Percentiles rank a stretch among this genome's conserved stretches.
Evolutionary conservation across 2,888 invertebrate genomes (phyloP).

Genomic region (Sisyra nigra): DNA sequence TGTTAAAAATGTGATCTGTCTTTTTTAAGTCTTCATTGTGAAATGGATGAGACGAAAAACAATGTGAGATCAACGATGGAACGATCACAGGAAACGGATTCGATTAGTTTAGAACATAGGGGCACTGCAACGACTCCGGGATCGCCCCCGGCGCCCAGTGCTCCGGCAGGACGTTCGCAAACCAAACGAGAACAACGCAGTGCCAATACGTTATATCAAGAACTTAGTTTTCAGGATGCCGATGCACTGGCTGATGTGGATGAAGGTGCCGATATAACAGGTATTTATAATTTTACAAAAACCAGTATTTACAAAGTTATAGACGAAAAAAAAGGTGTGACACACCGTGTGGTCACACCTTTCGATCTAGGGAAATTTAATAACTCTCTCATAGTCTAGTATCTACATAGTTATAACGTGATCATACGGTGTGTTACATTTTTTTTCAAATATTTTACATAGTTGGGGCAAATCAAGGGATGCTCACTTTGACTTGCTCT

Average conservation of each 20-base stretch:
- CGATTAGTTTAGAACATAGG: constrained; percentile 26
- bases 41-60: constrained; percentile 21
- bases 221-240: constrained; percentile 75
- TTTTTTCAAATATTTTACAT: too few species aligned
- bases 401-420: too few species aligned
- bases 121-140: constrained; percentile 27
- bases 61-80: constrained; percentile 22
- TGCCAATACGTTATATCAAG: constrained; percentile 83
- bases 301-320: too few species aligned
- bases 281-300: too few species aligned
- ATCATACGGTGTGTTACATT: too few species aligned
- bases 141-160: constrained; percentile 24
- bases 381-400: too few species aligned
- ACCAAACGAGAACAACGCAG: constrained; percentile 76
- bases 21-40: constrained; percentile 22
- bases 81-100: constrained; percentile 26
- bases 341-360: too few species aligned
- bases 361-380: too few species aligned
- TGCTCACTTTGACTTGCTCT: too few species aligned
- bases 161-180: constrained; percentile 40
- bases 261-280: constrained; percentile 86
- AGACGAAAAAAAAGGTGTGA: too few species aligned
- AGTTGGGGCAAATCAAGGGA: too few species aligned
- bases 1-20: neutral
- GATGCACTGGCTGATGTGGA: constrained; percentile 71